Conservation (phyloP, 92 coral and sea anemone genomes). For the Porites lobata region DNA sequence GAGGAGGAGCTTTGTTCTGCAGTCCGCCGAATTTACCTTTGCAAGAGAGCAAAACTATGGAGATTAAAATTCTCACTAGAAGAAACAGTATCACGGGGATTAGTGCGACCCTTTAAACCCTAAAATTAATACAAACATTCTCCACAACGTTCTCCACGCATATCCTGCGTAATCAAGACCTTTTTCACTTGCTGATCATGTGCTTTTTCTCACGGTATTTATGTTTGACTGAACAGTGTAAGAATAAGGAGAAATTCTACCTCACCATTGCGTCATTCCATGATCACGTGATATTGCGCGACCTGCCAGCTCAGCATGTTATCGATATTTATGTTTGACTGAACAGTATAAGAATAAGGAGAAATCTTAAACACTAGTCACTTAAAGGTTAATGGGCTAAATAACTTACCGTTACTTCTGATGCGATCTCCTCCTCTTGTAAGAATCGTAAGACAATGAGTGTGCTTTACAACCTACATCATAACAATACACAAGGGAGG, state of each 20-base stretch:
- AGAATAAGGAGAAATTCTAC: neutral
- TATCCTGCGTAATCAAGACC: too few species aligned
- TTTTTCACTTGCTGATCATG: too few species aligned
- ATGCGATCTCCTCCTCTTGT: slow-evolving; percentile 98
- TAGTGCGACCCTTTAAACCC: neutral
- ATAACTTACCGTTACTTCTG: slow-evolving; percentile 93
- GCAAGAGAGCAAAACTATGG: neutral
- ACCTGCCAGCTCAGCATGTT: slow-evolving; percentile 7
- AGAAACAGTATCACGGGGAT: neutral
- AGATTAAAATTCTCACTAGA: neutral
- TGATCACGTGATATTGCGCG: slow-evolving; percentile 8
- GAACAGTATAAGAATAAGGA: too few species aligned
- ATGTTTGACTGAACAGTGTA: too few species aligned
- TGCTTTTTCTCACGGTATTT: too few species aligned
- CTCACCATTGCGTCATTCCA: slow-evolving; percentile 7
- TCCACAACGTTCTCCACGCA: too few species aligned
- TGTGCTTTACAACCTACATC: slow-evolving; percentile 86
- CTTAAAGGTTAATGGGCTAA: too few species aligned
- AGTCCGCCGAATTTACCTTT: slow-evolving; percentile 98
- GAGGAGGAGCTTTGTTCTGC: slow-evolving; percentile 93
- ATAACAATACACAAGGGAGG: neutral
- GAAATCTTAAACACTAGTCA: too few species aligned
- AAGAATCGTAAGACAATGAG: slow-evolving; percentile 93
- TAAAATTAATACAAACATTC: too few species aligned
- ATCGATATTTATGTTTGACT: too few species aligned